Evolutionary conservation across 2,797 vertebrate species (phyloP).

Genomic region (Passerculus sandwichensis): DNA sequence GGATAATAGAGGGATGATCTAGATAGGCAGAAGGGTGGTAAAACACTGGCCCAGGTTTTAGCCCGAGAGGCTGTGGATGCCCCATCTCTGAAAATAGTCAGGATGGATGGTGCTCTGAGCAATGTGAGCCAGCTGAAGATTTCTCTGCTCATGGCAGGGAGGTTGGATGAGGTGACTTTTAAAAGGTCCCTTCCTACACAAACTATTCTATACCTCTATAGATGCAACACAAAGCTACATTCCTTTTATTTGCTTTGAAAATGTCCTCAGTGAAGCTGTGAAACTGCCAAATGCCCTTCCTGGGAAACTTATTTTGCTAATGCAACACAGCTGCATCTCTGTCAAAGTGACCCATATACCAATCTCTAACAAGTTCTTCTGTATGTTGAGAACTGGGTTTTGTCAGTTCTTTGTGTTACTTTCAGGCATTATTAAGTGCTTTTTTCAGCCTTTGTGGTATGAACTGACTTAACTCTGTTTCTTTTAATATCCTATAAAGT

Average conservation of each 20-base stretch:
- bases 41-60: background rate
- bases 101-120: background rate
- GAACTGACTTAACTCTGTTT: background rate
- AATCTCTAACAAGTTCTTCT: background rate
- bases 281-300: background rate
- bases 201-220: background rate
- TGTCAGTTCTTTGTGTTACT: background rate
- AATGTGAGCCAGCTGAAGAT: background rate
- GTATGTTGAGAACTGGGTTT: background rate
- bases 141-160: background rate
- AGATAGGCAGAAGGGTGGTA: background rate
- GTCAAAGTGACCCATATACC: background rate
- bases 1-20: background rate
- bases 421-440: background rate
- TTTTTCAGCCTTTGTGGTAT: background rate
- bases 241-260: background rate
- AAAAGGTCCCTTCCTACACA: background rate
- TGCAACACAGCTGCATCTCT: background rate
- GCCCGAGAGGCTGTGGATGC: background rate
- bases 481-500: background rate
- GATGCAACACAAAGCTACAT: background rate
- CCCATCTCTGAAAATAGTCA: background rate
- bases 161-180: background rate
- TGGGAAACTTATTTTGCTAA: background rate
- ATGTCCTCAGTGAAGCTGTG: background rate